These are phyloP conservation scores for Diplazon laetatorius DNA, from an alignment of 2,888 invertebrate genomes.

Conservation along the genomic window DNA sequence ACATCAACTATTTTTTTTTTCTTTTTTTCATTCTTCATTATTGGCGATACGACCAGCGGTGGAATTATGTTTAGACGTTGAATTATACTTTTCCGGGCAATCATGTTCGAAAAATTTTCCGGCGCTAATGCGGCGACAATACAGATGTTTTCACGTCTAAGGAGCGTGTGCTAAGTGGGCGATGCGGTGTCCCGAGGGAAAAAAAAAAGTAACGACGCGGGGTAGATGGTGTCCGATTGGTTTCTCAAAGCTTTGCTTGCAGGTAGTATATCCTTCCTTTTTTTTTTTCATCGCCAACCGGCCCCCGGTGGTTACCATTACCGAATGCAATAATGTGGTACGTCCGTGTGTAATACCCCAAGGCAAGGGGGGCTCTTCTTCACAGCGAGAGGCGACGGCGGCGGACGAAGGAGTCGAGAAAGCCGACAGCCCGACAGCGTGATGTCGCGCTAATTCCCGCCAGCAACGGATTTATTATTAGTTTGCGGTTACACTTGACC, in stretches of 20 bases:
- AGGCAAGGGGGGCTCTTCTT: constrained; percentile 16
- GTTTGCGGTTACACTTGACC: constrained; percentile 68
- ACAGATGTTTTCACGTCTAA: constrained; percentile 80
- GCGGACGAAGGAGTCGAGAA: constrained; percentile 57
- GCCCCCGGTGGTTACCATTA: constrained; percentile 1
- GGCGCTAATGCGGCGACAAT: constrained; percentile 78
- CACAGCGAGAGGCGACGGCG: constrained; percentile 4
- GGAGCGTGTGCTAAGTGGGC: constrained; percentile 80
- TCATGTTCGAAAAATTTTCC: constrained; percentile 68
- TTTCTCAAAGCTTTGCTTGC: constrained; percentile 41
- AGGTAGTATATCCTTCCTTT: constrained; percentile 35
- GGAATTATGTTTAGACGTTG: constrained; percentile 8
- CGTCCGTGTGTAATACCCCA: constrained; percentile 22
- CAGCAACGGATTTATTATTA: constrained; percentile 63
- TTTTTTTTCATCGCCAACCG: constrained; percentile 28
- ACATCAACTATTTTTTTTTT: too few species aligned
- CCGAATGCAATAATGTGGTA: too few species aligned
- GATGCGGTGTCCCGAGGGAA: constrained; percentile 68
- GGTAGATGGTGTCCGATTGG: constrained; percentile 23
- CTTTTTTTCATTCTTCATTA: too few species aligned
- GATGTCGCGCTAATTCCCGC: constrained; percentile 49
- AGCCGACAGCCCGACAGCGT: constrained; percentile 40
- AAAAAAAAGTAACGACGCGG: constrained; percentile 49
- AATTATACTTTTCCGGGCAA: constrained; percentile 72
- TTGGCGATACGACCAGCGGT: too few species aligned